Percentiles rank a stretch among this genome's conserved stretches.
Conservation (phyloP, 1,140 invertebrate species). For the Drosophila prosaltans region DNA sequence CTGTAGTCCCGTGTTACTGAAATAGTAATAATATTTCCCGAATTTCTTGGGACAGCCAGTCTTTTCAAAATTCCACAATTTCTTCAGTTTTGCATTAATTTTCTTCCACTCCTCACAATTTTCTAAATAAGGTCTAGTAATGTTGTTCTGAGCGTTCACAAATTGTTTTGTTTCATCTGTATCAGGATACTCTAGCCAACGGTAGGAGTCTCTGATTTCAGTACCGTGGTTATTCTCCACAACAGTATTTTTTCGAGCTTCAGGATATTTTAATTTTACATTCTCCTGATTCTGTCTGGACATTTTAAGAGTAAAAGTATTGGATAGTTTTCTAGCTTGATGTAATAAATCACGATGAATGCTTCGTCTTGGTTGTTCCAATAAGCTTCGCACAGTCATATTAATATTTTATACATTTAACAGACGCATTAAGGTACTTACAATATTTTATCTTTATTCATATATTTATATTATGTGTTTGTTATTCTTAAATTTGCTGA, state of each 20-base stretch:
- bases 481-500: too few relatives aligned
- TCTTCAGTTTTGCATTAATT: slow-evolving; percentile 90
- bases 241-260: slow-evolving; percentile 89
- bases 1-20: slow-evolving; percentile 96
- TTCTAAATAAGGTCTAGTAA: slow-evolving; percentile 94
- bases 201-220: slow-evolving; percentile 95
- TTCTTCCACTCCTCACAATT: slow-evolving; percentile 88
- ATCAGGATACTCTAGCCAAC: slow-evolving; percentile 98
- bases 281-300: neutral
- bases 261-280: slow-evolving; percentile 86
- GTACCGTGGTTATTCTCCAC: slow-evolving; percentile 92
- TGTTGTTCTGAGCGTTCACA: slow-evolving; percentile 95
- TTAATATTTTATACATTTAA: too few relatives aligned
- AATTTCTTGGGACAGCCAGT: slow-evolving; percentile 93
- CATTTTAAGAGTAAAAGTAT: neutral
- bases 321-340: neutral
- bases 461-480: too few relatives aligned
- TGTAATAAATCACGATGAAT: neutral
- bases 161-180: slow-evolving; percentile 95
- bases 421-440: too few relatives aligned
- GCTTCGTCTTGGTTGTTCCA: neutral
- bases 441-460: too few relatives aligned
- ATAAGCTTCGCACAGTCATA: neutral
- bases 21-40: slow-evolving; percentile 95
- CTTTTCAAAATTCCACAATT: slow-evolving; percentile 98